Conservation (phyloP, 1,140 invertebrate genomes). For the Asbolus verrucosus region DNA sequence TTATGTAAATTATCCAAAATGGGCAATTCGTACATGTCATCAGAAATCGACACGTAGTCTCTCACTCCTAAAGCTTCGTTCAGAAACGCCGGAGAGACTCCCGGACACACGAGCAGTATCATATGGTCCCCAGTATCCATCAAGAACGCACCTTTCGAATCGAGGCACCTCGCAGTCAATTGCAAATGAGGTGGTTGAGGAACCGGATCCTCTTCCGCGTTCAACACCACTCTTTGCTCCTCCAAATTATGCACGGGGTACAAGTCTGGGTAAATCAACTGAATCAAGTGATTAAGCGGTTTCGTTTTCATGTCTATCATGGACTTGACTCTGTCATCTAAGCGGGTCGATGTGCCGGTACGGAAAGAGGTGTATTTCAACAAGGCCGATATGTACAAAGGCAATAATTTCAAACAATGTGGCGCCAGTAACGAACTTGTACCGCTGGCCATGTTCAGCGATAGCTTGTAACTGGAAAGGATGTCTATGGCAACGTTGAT, state of each 20-base stretch:
- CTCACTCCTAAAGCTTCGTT: constrained; percentile 75
- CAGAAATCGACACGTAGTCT: constrained; percentile 69
- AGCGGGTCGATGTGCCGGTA: constrained; percentile 83
- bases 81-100: constrained; percentile 81
- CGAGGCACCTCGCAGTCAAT: constrained; percentile 78
- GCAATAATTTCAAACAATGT: constrained; percentile 81
- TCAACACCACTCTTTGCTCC: constrained; percentile 71
- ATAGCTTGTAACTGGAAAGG: constrained; percentile 83
- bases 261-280: constrained; percentile 92
- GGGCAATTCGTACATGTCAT: constrained; percentile 81
- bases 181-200: constrained; percentile 75
- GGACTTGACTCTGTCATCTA: constrained; percentile 93
- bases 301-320: constrained; percentile 95
- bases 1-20: constrained; percentile 82
- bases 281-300: constrained; percentile 85
- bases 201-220: constrained; percentile 69
- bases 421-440: constrained; percentile 79
- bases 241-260: constrained; percentile 89
- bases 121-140: constrained; percentile 89
- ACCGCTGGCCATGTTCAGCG: constrained; percentile 73
- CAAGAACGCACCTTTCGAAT: constrained; percentile 90
- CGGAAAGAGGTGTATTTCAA: constrained; percentile 93
- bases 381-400: constrained; percentile 90
- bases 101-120: constrained; percentile 88
- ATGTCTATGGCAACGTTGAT: constrained; percentile 96